Percentiles rank a stretch among this genome's conserved stretches.
These are phyloP conservation scores for Apotomis capreana DNA, from an alignment of 2,888 invertebrate genomes.

Conservation along the genomic window DNA sequence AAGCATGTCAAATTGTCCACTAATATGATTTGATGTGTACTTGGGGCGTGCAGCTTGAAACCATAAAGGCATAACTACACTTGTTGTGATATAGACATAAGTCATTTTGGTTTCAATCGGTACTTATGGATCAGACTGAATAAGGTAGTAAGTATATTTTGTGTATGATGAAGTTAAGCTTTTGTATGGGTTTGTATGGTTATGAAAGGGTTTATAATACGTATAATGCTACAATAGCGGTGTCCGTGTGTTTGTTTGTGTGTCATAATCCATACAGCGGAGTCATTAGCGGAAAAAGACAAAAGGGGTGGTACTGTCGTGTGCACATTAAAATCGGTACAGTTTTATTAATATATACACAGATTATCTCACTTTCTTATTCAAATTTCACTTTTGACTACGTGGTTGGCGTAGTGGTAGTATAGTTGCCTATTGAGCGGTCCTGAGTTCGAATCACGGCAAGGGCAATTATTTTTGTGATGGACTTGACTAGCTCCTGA, in stretches of 20 bases:
- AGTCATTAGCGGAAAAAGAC: slow-evolving; percentile 38
- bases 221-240: slow-evolving; percentile 16
- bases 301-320: slow-evolving; percentile 51
- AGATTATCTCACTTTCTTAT: too few species aligned
- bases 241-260: slow-evolving; percentile 23
- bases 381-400: too few species aligned
- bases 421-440: too few species aligned
- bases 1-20: slow-evolving; percentile 11
- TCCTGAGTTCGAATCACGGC: too few species aligned
- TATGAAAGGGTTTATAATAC: slow-evolving; percentile 17
- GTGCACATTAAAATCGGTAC: slow-evolving; percentile 38
- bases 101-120: not conserved
- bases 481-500: too few species aligned
- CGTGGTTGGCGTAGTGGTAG: too few species aligned
- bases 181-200: slow-evolving; percentile 1
- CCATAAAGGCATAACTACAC: not conserved
- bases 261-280: slow-evolving; percentile 25
- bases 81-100: not conserved
- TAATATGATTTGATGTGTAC: not conserved
- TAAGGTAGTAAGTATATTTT: not conserved
- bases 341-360: too few species aligned
- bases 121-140: not conserved
- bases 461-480: too few species aligned
- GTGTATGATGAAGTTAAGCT: not conserved
- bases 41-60: not conserved